Evolutionary conservation across 2,113 vertebrate species (phyloP).

Genomic region (Misgurnus mizolepis): DNA sequence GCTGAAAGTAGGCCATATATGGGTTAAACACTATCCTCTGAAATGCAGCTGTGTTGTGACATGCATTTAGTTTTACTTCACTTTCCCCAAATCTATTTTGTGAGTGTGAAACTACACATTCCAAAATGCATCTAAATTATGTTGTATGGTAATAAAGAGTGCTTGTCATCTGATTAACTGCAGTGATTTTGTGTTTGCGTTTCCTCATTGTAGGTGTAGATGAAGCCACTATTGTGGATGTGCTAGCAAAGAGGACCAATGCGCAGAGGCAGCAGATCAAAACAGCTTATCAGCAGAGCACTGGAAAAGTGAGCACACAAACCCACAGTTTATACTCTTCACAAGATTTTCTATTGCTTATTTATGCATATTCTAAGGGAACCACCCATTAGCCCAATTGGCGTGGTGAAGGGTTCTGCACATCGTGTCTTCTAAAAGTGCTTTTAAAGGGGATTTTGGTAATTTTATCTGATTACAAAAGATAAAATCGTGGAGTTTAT

Average conservation of each 20-base stretch:
- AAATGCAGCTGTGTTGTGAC: neutral
- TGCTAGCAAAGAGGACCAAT: conserved; percentile 85
- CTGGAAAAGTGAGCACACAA: conserved; percentile 77
- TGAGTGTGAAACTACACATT: too few species aligned
- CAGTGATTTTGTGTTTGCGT: too few species aligned
- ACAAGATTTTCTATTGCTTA: neutral
- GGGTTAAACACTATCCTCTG: neutral
- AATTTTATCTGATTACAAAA: too few species aligned
- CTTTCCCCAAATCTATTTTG: too few species aligned
- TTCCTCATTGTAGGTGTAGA: conserved; percentile 78
- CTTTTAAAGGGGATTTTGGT: too few species aligned
- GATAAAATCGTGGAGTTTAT: too few species aligned
- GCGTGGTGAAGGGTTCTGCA: too few species aligned
- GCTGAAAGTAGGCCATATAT: neutral
- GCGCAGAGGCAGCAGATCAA: conserved; percentile 89
- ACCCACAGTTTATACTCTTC: neutral
- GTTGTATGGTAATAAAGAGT: neutral
- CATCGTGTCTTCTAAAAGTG: too few species aligned
- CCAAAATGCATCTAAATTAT: neutral
- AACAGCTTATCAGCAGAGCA: conserved; percentile 78
- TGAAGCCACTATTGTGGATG: conserved; percentile 83
- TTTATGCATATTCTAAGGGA: too few species aligned
- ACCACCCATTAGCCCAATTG: too few species aligned
- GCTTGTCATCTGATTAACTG: neutral
- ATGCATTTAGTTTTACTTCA: neutral